A percentile compares a stretch with the other conserved stretches of the same genome.
Evolutionary conservation across 2,113 vertebrate genomes (phyloP).

Genomic region (Laticauda colubrina): DNA sequence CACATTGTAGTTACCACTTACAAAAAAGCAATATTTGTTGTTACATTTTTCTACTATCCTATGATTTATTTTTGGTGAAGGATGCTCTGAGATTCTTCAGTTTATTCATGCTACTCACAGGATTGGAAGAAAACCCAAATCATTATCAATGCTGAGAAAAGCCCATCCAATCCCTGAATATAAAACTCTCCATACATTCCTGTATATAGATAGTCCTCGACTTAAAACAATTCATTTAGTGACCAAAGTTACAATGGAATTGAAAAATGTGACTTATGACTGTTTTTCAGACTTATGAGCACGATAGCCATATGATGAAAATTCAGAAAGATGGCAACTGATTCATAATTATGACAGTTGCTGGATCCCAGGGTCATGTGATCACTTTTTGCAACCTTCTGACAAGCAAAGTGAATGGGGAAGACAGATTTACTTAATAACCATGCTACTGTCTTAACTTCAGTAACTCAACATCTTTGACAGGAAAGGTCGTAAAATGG

Average conservation of each 20-base stretch:
- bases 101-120: neutral
- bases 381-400: neutral
- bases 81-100: neutral
- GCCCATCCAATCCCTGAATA: neutral
- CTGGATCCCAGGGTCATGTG: too few relatives aligned
- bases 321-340: too few relatives aligned
- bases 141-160: neutral
- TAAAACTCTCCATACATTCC: too few relatives aligned
- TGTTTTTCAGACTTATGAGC: too few relatives aligned
- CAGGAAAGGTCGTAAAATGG: neutral
- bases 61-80: neutral
- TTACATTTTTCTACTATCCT: neutral
- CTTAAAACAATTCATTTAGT: too few relatives aligned
- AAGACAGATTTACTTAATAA: neutral
- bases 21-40: neutral
- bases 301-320: too few relatives aligned
- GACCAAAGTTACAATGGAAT: too few relatives aligned
- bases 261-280: too few relatives aligned
- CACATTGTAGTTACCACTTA: conserved; percentile 9
- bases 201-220: too few relatives aligned
- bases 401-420: neutral
- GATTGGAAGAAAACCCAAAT: neutral
- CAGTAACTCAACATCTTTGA: neutral
- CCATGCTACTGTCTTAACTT: neutral
- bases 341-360: too few relatives aligned